Evolutionary conservation across 2,888 invertebrate genomes (phyloP).

Genomic region (Coleophora flavipennella): DNA sequence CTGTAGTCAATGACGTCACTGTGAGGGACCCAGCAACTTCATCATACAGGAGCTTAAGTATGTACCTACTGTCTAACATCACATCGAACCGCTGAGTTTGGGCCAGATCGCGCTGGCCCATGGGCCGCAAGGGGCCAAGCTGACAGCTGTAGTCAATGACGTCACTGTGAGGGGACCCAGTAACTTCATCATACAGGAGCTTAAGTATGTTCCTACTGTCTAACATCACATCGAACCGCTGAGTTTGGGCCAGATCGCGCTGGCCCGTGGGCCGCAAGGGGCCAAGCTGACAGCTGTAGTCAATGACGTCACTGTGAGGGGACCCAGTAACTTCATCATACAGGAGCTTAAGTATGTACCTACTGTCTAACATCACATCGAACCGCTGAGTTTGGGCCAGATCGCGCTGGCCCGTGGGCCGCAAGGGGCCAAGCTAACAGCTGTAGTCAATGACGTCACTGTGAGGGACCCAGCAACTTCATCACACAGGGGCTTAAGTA

Average conservation of each 20-base stretch:
- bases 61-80: constrained; percentile 26
- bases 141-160: constrained; percentile 74
- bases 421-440: constrained; percentile 71
- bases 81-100: constrained; percentile 75
- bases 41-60: constrained; percentile 73
- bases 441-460: constrained; percentile 74
- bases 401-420: constrained; percentile 75
- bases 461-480: constrained; percentile 75
- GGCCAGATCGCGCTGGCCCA: constrained; percentile 75
- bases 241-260: constrained; percentile 75
- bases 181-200: constrained; percentile 70
- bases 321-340: constrained; percentile 74
- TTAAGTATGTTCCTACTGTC: constrained; percentile 55
- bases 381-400: constrained; percentile 75
- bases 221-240: too few species aligned
- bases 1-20: constrained; percentile 74
- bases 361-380: too few species aligned
- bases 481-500: constrained; percentile 73
- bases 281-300: constrained; percentile 74
- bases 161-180: constrained; percentile 74
- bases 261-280: constrained; percentile 73
- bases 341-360: constrained; percentile 69
- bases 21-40: constrained; percentile 75
- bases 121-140: constrained; percentile 71
- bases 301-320: constrained; percentile 73